phyloP scores from a whole-genome alignment of 2,797 vertebrate genomes.

The Gadopsis bispinosus region DNA sequence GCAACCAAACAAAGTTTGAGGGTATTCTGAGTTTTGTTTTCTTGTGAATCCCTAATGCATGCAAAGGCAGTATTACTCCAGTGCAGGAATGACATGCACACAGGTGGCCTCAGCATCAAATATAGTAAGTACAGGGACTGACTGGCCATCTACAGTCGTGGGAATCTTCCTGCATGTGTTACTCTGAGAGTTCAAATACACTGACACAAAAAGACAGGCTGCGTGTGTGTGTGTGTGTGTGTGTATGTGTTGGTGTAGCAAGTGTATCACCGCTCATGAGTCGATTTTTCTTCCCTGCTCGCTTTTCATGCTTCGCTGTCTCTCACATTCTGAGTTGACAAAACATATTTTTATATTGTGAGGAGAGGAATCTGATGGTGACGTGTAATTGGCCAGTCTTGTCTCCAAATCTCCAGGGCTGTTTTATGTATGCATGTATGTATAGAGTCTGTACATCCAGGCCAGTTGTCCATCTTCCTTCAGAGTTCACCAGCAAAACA shows the following conservation, averaged over 20 bases:
- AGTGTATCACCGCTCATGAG: neutral
- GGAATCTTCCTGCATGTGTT: neutral
- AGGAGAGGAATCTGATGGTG: neutral
- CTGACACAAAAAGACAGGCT: neutral
- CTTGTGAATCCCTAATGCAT: neutral
- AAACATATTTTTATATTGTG: neutral
- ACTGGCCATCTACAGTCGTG: neutral
- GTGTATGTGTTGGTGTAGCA: neutral
- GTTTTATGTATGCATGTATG: neutral
- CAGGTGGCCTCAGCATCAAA: neutral
- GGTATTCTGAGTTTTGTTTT: neutral
- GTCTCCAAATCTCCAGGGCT: neutral
- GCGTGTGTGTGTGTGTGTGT: neutral
- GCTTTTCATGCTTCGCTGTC: neutral
- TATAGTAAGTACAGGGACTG: neutral
- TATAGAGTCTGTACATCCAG: neutral
- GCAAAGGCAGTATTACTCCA: neutral
- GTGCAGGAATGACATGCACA: neutral
- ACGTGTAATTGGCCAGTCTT: too few species aligned
- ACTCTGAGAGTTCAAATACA: neutral
- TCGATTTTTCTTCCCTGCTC: neutral
- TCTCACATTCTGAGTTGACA: constrained; percentile 20
- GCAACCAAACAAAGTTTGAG: neutral
- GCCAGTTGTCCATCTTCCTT: neutral
- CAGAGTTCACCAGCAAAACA: constrained; percentile 4